Evolutionary conservation across 1,140 invertebrate genomes (phyloP), one percentile per base, ranked within the genome.

Genomic region (Frieseomelitta varia): DNA sequence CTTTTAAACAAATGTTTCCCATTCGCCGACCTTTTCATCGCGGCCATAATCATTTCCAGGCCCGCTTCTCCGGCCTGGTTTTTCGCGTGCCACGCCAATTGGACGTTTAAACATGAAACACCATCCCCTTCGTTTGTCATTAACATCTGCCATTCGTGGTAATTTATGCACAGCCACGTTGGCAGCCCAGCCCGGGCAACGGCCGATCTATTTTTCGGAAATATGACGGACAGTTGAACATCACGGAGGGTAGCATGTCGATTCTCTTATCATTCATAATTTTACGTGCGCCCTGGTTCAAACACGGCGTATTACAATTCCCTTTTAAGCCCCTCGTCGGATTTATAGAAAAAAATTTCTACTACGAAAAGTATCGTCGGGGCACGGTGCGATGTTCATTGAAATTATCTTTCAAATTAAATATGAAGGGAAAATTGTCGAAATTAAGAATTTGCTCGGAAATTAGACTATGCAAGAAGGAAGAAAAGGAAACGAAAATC

Each of bases 141-240:
- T 81, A 81, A 81, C 79, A 81, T 74, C 79, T 81, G 79, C 58
- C 58, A 65, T 65, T 74, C 69, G 71, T 27, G 79, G 71, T 63
- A 81, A 81, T 81, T 81, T 81, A 81, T 81, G 79, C 27, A 8
- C 27, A 51, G 30, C 1, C 47, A 21, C n/a, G 19, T 39, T 39
- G 47, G 24, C 74, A 47, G 34, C n/a, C 17, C 74, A 47, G 34
- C n/a, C 17, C 39, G 34, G 8, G 17, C 6, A 15, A 2, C 4
- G 21, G 21, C 1, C 11, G n/a, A 71, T 71, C 72, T 81, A 81
- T 72, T 81, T 81, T 81, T 55, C 30, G 34, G 11, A 21, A 65
- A 63, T 55, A 27, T 34, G 79, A 80, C 55, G 39, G 34, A 61
- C 68, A 58, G 11, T 47, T 24, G 74, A 63, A 77, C 47, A 39